These are phyloP conservation scores for Antheraea pernyi DNA, from an alignment of 1,140 invertebrate species.

Conservation along the genomic window DNA sequence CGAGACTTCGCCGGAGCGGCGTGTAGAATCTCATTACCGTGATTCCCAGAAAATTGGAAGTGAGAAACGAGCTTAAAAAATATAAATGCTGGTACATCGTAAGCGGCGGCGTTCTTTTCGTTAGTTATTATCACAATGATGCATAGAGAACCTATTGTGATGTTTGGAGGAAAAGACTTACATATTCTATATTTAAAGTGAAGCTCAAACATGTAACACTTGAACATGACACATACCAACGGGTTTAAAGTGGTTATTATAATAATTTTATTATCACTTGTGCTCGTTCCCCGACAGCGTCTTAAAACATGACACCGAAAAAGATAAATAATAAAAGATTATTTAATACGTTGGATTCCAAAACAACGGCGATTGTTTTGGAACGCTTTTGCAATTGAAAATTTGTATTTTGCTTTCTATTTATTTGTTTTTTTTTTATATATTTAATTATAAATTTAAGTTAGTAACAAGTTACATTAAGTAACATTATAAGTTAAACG, in stretches of 20 bases:
- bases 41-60: constrained; percentile 71
- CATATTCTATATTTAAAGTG: constrained; percentile 10
- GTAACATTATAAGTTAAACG: too few species aligned
- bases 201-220: constrained; percentile 2
- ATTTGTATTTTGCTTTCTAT: background rate
- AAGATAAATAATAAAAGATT: background rate
- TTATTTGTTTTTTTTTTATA: too few species aligned
- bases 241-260: constrained; percentile 6
- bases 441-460: too few species aligned
- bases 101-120: constrained; percentile 47
- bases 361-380: background rate
- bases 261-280: constrained; percentile 1
- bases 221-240: constrained; percentile 7
- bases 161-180: background rate
- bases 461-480: too few species aligned
- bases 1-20: constrained; percentile 57
- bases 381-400: background rate
- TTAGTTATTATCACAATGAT: constrained; percentile 54
- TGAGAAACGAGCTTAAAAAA: constrained; percentile 72
- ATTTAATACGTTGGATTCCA: background rate
- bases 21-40: constrained; percentile 71
- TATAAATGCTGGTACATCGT: constrained; percentile 57
- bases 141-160: constrained; percentile 19
- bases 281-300: background rate
- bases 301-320: constrained; percentile 1